Percentiles rank a stretch among this genome's conserved stretches.
Evolutionary conservation across 2,888 invertebrate species (phyloP).

Genomic region (Tinea trinotella): DNA sequence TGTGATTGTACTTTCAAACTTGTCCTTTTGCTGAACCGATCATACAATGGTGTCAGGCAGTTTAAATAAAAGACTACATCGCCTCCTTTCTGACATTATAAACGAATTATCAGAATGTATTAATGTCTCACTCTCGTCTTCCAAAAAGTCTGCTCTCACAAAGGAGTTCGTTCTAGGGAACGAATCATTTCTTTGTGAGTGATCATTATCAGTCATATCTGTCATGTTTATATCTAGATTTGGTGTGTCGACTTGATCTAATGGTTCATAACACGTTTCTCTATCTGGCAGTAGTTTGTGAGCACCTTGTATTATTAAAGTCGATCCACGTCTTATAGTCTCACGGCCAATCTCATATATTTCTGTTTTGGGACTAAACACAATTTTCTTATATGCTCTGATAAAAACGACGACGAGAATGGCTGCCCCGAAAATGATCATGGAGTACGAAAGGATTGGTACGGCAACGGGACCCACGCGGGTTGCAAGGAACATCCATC

Average conservation of each 20-base stretch:
- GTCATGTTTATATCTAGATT: neutral
- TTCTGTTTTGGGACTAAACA: constrained; percentile 77
- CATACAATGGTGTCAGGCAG: constrained; percentile 28
- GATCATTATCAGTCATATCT: neutral
- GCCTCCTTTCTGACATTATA: constrained; percentile 48
- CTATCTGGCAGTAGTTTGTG: constrained; percentile 71
- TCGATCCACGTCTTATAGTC: constrained; percentile 78
- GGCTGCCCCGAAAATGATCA: constrained; percentile 78
- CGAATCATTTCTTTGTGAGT: neutral
- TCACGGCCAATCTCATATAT: constrained; percentile 84
- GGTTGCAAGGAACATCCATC: constrained; percentile 86
- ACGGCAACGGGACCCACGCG: constrained; percentile 81
- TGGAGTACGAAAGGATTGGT: constrained; percentile 79
- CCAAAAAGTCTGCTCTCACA: constrained; percentile 22
- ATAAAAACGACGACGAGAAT: constrained; percentile 78
- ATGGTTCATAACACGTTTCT: constrained; percentile 65
- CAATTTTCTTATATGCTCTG: constrained; percentile 81
- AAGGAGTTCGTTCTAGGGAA: neutral
- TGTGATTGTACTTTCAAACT: too few species aligned
- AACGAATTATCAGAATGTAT: constrained; percentile 54
- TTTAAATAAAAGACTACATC: constrained; percentile 37
- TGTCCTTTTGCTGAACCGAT: too few species aligned
- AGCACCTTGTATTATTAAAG: constrained; percentile 71
- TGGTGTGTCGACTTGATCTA: constrained; percentile 23
- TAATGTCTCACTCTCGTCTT: constrained; percentile 47